Base-by-base conservation (phyloP, 35 echinoderm and acorn worm species). In the Nesometra sesokonis region DNA sequence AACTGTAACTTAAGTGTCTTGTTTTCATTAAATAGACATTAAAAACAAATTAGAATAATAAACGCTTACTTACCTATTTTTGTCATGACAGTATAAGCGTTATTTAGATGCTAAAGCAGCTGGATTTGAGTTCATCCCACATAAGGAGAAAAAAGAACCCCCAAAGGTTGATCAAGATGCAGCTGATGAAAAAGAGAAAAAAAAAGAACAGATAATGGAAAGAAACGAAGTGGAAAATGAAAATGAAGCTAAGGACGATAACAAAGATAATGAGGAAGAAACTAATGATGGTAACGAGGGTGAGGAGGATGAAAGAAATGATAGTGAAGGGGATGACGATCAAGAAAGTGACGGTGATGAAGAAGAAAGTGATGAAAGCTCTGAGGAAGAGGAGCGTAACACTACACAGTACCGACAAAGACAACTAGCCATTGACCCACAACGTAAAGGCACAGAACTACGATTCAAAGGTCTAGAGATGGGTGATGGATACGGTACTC, bases 51-150 rank as follows among this genome's bases (percentile, higher is more conserved):
- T n/a, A n/a, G n/a, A n/a, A n/a, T n/a, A n/a, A n/a, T n/a, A n/a
- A n/a, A n/a, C n/a, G n/a, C n/a, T n/a, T 43, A 15, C 38, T 43
- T 15, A 43, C 15, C 32, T 0, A 57, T 36, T 11, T 82, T 77
- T 84, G 0, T 87, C 32, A 0, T 85, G 76, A 77, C 82, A 97
- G 95, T 93, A 89, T 38, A 97, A 97, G 77, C 93, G 89, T 46
- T 83, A 87, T 78, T 86, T 97, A 19, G 86, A 93, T 78, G 91
- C 87, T 3, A 88, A 91, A 83, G 89, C 83, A 87, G 91, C 95
- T n/a, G 95, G 95, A 17, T 93, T 97, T 91, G 95, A 97, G 76
- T 97, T 97, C 77, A 83, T 97, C 21, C 30, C 91, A 15, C 86
- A 77, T 34, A 39, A 86, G 11, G 11, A 67, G 30, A 87, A 57